Evolutionary conservation across 2,797 vertebrate genomes (phyloP), one percentile per base, ranked within the genome.

Genomic region (Enoplosus armatus): DNA sequence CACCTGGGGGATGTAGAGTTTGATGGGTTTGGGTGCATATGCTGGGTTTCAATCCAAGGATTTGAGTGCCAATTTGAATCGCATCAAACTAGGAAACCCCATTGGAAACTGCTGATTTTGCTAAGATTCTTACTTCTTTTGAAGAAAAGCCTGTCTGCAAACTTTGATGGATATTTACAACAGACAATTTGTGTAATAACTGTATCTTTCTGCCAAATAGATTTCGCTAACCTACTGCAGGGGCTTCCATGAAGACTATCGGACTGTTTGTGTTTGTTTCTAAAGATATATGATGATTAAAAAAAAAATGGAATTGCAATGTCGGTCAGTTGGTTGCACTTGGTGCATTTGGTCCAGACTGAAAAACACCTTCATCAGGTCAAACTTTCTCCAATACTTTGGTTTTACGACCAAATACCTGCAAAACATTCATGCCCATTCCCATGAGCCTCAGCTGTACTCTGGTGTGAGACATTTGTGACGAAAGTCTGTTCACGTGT

Each of bases 1-100:
- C 85, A 90, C 80, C 82, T 91, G 80, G 84, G 84, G 26, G 47
- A 56, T 31, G n/a, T 35, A 37, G 72, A 8, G 55, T 53, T 31
- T 35, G 20, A 53, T 18, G 2, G 0, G 29, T 45, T 60, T 39
- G 8, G 35, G 5, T 68, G n/a, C 4, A 56, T 7, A 10, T 14
- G 31, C 37, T 55, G 20, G 35, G 8, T 70, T 66, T 55, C 26
- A 50, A 15, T 35, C 22, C 5, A 47, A 35, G 1, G n/a, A 47
- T 47, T 24, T 51, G 1, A 29, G 39, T 53, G 11, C 16, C n/a
- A 26, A 31, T 69, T 39, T 27, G 3, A 8, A 33, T 27, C 29
- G 27, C 43, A 18, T 63, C 2, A 56, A 24, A 43, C 11, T 2
- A 27, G 15, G 15, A 37, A 45, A 67, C 29, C 2, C 0, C 0